Conservation (phyloP, 2,888 invertebrate genomes). For the Digitonthophagus gazella region DNA sequence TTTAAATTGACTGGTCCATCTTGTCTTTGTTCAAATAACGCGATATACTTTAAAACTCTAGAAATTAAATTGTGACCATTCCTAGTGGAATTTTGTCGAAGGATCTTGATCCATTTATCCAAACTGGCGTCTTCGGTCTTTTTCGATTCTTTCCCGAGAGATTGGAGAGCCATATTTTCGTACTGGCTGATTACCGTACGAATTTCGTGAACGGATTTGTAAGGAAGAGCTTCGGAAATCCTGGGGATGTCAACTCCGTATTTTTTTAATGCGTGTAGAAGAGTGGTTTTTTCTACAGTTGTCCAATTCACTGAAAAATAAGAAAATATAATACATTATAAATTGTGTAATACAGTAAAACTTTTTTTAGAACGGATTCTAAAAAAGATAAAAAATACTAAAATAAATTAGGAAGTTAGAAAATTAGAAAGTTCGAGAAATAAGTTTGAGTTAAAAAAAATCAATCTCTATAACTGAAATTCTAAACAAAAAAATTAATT, state of each 20-base stretch:
- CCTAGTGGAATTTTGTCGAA: slow-evolving; percentile 35
- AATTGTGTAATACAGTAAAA: not conserved
- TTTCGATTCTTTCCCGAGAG: slow-evolving; percentile 11
- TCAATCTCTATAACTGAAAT: too few relatives aligned
- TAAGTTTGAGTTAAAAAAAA: too few relatives aligned
- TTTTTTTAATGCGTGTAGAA: slow-evolving; percentile 38
- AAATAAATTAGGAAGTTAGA: too few relatives aligned
- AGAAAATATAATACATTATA: not conserved
- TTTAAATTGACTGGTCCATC: slow-evolving; percentile 36
- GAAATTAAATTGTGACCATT: slow-evolving; percentile 36
- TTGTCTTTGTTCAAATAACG: slow-evolving; percentile 40
- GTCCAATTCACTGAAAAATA: slow-evolving; percentile 39
- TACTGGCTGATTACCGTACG: slow-evolving; percentile 39
- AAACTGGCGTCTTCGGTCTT: slow-evolving; percentile 36
- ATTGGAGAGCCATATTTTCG: slow-evolving; percentile 35
- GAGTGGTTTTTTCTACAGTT: slow-evolving; percentile 37
- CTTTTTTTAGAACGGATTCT: too few relatives aligned
- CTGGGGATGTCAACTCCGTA: slow-evolving; percentile 40
- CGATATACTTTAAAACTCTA: slow-evolving; percentile 45
- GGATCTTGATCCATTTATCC: slow-evolving; percentile 42
- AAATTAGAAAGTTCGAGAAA: too few relatives aligned
- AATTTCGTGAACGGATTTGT: slow-evolving; percentile 40
- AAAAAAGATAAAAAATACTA: too few relatives aligned
- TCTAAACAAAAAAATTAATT: too few relatives aligned
- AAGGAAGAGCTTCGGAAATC: slow-evolving; percentile 39